Evolutionary conservation across 2,113 vertebrate species (phyloP).

Genomic region (Murina feae): DNA sequence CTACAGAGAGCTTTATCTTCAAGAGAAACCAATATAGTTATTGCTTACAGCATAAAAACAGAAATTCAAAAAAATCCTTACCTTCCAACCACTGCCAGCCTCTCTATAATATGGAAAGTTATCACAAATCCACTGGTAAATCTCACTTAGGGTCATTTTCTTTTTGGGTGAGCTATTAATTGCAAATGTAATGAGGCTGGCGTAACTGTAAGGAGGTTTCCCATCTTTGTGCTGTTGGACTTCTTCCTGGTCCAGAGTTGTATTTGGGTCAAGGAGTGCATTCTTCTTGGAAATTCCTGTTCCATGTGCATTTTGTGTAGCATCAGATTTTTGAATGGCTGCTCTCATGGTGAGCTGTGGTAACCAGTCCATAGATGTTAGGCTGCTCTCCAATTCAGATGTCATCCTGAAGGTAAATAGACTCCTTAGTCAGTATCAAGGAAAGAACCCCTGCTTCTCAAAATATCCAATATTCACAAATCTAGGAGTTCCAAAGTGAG

Average conservation of each 20-base stretch:
- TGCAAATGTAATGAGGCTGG: constrained; percentile 94
- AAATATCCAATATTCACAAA: constrained; percentile 74
- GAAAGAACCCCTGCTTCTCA: constrained; percentile 71
- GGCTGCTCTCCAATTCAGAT: constrained; percentile 95
- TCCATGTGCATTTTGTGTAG: constrained; percentile 86
- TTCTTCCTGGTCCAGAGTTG: constrained; percentile 92
- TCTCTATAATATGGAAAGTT: constrained; percentile 95
- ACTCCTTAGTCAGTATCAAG: constrained; percentile 75
- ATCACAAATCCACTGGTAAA: constrained; percentile 95
- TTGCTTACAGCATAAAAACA: constrained; percentile 7
- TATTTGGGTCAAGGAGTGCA: constrained; percentile 88
- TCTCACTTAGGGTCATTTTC: constrained; percentile 95
- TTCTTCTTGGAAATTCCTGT: constrained; percentile 90
- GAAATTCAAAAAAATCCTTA: constrained; percentile 77
- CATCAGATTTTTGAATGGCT: constrained; percentile 90
- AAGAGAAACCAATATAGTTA: background rate
- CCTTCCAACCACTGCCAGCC: constrained; percentile 95
- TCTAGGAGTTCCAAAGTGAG: constrained; percentile 71
- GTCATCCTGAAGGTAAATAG: constrained; percentile 85
- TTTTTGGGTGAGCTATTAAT: constrained; percentile 96
- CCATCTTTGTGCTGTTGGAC: constrained; percentile 94
- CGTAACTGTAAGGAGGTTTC: constrained; percentile 94
- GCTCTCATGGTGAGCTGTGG: constrained; percentile 94
- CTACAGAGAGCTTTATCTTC: constrained; percentile 31
- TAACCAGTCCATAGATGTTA: constrained; percentile 96